Base-by-base conservation (phyloP, 2,113 vertebrate genomes). In the Calyptomena viridis region DNA sequence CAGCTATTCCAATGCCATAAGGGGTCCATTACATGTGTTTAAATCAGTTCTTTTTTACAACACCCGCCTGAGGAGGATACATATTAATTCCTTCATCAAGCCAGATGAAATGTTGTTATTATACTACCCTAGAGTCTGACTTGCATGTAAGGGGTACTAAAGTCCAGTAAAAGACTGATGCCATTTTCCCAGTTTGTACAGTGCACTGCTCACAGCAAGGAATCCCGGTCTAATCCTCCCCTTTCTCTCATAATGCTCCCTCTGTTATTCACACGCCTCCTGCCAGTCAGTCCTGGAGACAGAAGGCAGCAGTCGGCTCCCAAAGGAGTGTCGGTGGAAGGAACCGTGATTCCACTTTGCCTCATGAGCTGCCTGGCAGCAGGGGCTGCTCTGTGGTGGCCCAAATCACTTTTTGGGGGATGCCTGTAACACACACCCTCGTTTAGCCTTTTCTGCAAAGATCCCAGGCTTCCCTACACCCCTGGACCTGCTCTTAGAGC, bases 261-360 rank as follows among this genome's bases (percentile, higher is more conserved):
- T 25, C 4, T 52, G 42, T 21, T 33, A 20, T 6, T 46, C 55
- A 53, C 47, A 46, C 4, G 1, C 33, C 33, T 58, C 55, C 63
- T 68, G 37, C 53, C 71, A 67, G 60, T 21, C 63, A 27, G 28
- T 21, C 11, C 78, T 46, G 60, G 15, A n/a, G 20, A 59, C 25
- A 31, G 14, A 9, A 21, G 66, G 14, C 9, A 49, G n/a, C 20
- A 23, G 16, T 11, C 20, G 1, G 4, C 50, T 33, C 28, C 82
- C 24, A 42, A 62, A 66, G 64, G 47, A 64, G 44, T 52, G 60
- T 35, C 3, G 5, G 6, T 35, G 14, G 72, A 84, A 69, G 0
- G 0, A 55, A 53, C 21, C 0, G 0, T 0, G 27, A 33, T 33
- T n/a, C 39, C 37, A 27, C 55, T 37, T 24, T 63, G 56, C 30